Base-by-base conservation (phyloP, 2,797 vertebrate species). In the Acanthornis magna region DNA sequence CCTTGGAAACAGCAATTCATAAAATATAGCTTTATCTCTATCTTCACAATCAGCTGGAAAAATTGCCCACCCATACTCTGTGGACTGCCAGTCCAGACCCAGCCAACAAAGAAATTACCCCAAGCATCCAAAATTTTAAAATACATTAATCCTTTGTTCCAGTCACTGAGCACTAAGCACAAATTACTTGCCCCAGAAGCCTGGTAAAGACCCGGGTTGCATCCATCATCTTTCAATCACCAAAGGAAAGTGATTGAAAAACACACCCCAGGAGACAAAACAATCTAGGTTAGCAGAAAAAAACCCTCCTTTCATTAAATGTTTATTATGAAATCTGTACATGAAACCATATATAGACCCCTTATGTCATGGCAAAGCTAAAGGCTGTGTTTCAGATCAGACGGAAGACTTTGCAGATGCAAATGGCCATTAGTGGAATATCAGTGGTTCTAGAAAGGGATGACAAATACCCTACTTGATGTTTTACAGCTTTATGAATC, bases 21-120 rank as follows among this genome's bases (percentile, higher is more conserved):
- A 96, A 96, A 96, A 91, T 94, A 89, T 38, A 95, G 77, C 47
- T 95, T 96, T 96, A 96, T 96, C 95, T 94, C 78, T 66, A 93
- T 95, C 95, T 94, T 72, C 82, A 80, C 85, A 91, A 81, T 72
- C 88, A 74, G 75, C 42, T 61, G 74, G 74, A 77, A 93, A 93
- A 92, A 82, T 38, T 73, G 89, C 92, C 91, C 93, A 95, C 89
- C 92, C 94, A 21, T 82, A 60, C 18, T 68, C 36, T 83, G 32
- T 70, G 62, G 78, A 85, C 29, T 66, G 72, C 61, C 68, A 94
- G 50, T 60, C 48, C 80, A 48, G 76, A 62, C 17, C 26, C 58
- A 89, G 76, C 51, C 68, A 93, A 78, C n/a, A 81, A 85, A 77
- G 5, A 2, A 78, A 89, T 81, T 66, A 91, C 23, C 62, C 66